A percentile compares a stretch with the other conserved stretches of the same genome.
Evolutionary conservation across 2,113 vertebrate genomes (phyloP).

Genomic region (Heterocephalus glaber): DNA sequence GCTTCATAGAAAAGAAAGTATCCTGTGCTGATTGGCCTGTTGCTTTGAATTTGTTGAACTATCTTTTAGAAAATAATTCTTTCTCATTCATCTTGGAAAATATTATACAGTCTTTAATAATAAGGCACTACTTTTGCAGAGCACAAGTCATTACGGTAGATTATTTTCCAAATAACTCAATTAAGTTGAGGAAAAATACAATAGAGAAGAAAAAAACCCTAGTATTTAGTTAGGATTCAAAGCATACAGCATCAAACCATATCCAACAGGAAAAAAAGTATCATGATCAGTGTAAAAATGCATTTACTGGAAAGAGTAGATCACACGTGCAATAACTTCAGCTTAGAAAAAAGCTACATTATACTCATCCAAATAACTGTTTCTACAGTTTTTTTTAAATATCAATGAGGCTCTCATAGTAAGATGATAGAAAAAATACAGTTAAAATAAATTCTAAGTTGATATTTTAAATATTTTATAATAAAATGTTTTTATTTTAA

Average conservation of each 20-base stretch:
- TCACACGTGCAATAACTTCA: background rate
- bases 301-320: background rate
- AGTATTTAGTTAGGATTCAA: background rate
- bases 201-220: background rate
- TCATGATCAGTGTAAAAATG: background rate
- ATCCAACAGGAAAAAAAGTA: background rate
- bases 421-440: background rate
- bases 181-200: background rate
- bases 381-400: background rate
- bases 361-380: background rate
- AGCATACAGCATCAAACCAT: background rate
- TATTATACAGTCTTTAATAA: background rate
- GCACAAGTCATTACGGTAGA: background rate
- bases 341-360: background rate
- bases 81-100: background rate
- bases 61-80: background rate
- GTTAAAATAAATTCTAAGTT: background rate
- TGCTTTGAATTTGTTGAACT: background rate
- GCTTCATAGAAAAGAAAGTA: background rate
- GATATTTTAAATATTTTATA: slow-evolving; percentile 7
- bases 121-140: background rate
- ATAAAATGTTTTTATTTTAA: background rate
- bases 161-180: slow-evolving; percentile 13
- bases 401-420: background rate
- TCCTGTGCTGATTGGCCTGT: accelerated